Percentiles rank a stretch among this genome's conserved stretches.
phyloP scores from a whole-genome alignment of 2,888 invertebrate species.

The Dasypogon diadema region DNA sequence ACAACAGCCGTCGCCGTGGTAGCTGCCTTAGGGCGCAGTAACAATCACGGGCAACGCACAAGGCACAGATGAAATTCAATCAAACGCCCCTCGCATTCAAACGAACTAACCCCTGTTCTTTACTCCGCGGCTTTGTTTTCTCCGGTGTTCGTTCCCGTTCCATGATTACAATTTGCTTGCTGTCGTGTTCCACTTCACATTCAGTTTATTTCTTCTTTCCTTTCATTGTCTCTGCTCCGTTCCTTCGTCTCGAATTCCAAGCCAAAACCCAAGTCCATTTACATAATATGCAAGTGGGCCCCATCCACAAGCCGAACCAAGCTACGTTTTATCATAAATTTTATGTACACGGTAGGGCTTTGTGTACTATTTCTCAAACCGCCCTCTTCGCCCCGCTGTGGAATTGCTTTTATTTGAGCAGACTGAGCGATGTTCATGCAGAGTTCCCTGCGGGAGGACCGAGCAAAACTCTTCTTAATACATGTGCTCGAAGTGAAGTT shows the following conservation, averaged over 20 bases:
- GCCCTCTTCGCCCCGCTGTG: neutral
- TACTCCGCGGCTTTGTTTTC: neutral
- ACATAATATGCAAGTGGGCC: conserved; percentile 43
- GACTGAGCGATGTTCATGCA: neutral
- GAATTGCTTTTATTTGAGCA: neutral
- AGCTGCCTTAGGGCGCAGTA: conserved; percentile 10
- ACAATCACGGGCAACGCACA: conserved; percentile 39
- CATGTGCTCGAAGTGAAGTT: neutral
- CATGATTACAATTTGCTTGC: neutral
- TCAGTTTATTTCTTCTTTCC: conserved; percentile 11
- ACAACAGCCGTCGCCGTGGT: conserved; percentile 15
- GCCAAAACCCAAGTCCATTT: conserved; percentile 12
- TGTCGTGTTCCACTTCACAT: neutral
- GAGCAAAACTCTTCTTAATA: neutral
- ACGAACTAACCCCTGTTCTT: neutral
- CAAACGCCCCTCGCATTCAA: conserved; percentile 4
- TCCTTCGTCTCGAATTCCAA: conserved; percentile 1
- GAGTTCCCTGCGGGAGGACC: neutral
- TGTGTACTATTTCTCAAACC: neutral
- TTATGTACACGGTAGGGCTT: neutral
- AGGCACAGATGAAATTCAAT: conserved; percentile 33
- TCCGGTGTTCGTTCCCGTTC: neutral
- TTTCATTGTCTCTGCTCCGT: neutral
- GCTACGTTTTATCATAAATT: conserved; percentile 12
- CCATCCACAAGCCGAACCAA: neutral